Evolutionary conservation across 2,797 vertebrate genomes (phyloP), one percentile per base, ranked within the genome.

Genomic region (Glyptemys insculpta): DNA sequence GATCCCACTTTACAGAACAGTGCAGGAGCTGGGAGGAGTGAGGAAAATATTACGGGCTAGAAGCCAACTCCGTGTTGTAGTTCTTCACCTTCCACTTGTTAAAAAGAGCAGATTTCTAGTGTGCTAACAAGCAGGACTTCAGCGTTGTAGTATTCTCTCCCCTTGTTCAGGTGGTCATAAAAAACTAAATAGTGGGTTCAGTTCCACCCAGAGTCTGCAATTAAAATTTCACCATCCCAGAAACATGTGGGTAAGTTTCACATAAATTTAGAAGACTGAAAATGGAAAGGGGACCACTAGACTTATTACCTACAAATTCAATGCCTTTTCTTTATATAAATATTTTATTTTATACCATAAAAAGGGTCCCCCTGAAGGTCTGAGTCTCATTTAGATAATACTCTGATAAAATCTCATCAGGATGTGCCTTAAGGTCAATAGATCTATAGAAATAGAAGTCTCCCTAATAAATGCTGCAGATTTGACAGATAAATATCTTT

Each of bases 381-480:
- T 88, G 84, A 91, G 96, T 95, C 95, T 96, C 96, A 84, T 87
- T 96, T 81, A 96, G 89, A 91, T 93, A 97, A 96, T 95, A 97
- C 87, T 97, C 94, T 88, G 79, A 97, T 95, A 97, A 98, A 97
- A 96, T 81, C 92, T 97, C 87, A 95, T 90, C 91, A 74, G 89
- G 94, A 95, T 96, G 94, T 95, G 95, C 96, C 92, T 97, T 95
- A 95, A 96, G 86, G 72, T 95, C 91, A 96, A 91, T 94, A 97
- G 91, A 89, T 53, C 95, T 91, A 97, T 41, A 95, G 95, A 97
- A 95, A 96, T 15, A 97, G 87, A 97, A 94, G 81, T 95, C 90
- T 97, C 96, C 72, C 85, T 96, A 96, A 92, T 93, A 96, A 95
- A 97, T 96, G 94, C 86, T 97, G 96, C 94, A 95, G 94, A 95